Evolutionary conservation across 1,140 invertebrate genomes (phyloP).

Genomic region (Maconellicoccus hirsutus): DNA sequence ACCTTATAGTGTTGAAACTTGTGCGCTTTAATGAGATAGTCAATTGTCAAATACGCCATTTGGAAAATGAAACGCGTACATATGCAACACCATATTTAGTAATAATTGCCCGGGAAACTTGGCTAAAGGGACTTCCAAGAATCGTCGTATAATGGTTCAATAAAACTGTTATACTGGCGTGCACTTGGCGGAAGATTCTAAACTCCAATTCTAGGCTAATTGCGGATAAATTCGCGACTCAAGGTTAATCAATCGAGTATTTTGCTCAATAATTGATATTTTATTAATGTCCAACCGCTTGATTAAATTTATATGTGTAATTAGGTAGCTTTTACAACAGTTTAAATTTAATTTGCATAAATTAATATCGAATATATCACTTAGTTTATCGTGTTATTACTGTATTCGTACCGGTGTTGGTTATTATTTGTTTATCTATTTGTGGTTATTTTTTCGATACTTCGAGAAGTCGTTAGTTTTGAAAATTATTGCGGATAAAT

Average conservation of each 20-base stretch:
- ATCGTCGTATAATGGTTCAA: neutral
- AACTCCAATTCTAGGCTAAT: neutral
- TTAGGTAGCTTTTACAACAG: neutral
- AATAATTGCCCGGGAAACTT: neutral
- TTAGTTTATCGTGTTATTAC: neutral
- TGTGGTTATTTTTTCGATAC: too few species aligned
- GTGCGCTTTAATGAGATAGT: neutral
- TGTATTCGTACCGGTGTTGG: too few species aligned
- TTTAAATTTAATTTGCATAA: neutral
- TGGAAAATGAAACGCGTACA: neutral
- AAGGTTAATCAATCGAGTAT: neutral
- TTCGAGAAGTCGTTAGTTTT: too few species aligned
- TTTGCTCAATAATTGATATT: neutral
- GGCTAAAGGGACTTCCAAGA: neutral
- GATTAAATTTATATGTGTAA: neutral
- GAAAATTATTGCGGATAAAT: too few species aligned
- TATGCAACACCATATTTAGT: conserved; percentile 2
- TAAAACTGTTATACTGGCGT: neutral
- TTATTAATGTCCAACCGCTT: neutral
- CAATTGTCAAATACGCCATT: neutral
- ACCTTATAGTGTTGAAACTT: neutral
- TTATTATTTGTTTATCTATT: too few species aligned
- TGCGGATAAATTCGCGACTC: neutral
- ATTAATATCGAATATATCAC: neutral
- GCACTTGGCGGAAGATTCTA: neutral